phyloP scores from a whole-genome alignment of 2,888 invertebrate genomes.

The Trichogramma dendrolimi region DNA sequence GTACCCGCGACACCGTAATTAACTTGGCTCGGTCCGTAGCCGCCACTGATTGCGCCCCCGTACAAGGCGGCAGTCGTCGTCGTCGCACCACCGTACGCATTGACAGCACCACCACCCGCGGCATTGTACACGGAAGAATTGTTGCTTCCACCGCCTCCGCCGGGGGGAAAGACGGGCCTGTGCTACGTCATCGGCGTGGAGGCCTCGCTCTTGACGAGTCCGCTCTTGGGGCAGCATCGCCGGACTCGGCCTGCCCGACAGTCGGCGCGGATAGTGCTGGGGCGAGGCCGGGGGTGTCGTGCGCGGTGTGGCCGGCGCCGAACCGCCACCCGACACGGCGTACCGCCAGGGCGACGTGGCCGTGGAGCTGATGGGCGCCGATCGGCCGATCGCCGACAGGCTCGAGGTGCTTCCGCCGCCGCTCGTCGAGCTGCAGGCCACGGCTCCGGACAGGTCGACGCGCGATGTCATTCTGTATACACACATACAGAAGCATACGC shows the following conservation, averaged over 20 bases:
- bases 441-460: constrained; percentile 62
- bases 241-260: background rate
- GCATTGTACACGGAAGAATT: too few species aligned
- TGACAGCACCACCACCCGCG: too few species aligned
- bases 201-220: constrained; percentile 20
- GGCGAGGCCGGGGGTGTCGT: constrained; percentile 75
- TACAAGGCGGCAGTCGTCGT: too few species aligned
- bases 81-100: too few species aligned
- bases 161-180: constrained; percentile 12
- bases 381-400: constrained; percentile 41
- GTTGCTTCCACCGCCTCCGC: too few species aligned
- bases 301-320: constrained; percentile 71
- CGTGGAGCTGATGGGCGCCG: constrained; percentile 40
- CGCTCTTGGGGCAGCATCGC: background rate
- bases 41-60: too few species aligned
- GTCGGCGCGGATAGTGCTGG: constrained; percentile 57
- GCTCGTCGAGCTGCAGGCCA: constrained; percentile 57
- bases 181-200: constrained; percentile 26
- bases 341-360: constrained; percentile 20
- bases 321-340: constrained; percentile 60
- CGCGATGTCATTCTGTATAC: constrained; percentile 59
- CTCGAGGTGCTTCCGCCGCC: constrained; percentile 61
- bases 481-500: too few species aligned
- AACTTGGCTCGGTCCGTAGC: too few species aligned
- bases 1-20: too few species aligned